Conservation (phyloP, 1,140 invertebrate species). For the Meloidogyne hapla region DNA sequence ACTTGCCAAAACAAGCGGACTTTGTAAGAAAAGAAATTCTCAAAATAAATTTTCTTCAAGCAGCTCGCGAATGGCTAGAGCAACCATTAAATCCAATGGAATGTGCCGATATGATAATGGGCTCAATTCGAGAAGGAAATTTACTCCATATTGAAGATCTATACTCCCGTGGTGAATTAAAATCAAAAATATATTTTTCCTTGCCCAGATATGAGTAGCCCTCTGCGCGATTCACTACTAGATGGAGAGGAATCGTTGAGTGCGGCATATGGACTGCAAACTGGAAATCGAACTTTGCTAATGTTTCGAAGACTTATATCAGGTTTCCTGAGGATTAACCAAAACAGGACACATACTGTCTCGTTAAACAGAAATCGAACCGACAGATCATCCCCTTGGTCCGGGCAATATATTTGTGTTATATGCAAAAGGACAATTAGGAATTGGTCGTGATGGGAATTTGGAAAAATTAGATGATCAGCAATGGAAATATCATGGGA, state of each 20-base stretch:
- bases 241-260: constrained; percentile 51
- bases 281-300: constrained; percentile 33
- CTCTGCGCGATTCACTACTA: constrained; percentile 37
- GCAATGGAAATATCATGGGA: constrained; percentile 46
- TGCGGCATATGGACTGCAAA: constrained; percentile 45
- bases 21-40: constrained; percentile 4
- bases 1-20: constrained; percentile 19
- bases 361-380: constrained; percentile 51
- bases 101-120: constrained; percentile 47
- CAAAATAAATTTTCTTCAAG: background rate
- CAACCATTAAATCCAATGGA: constrained; percentile 50
- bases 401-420: constrained; percentile 48
- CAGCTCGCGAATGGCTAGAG: constrained; percentile 38
- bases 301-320: constrained; percentile 49
- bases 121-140: constrained; percentile 39
- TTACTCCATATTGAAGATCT: constrained; percentile 51
- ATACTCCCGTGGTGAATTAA: constrained; percentile 54
- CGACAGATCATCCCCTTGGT: constrained; percentile 48
- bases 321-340: constrained; percentile 11
- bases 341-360: background rate
- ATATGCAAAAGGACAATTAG: constrained; percentile 48
- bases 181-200: too few species aligned
- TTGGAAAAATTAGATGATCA: constrained; percentile 15
- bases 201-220: constrained; percentile 53
- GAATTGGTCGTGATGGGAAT: background rate